Percentiles rank a stretch among this genome's conserved stretches.
Evolutionary conservation across 2,888 invertebrate genomes (phyloP).

Genomic region (Tetropium fuscum): DNA sequence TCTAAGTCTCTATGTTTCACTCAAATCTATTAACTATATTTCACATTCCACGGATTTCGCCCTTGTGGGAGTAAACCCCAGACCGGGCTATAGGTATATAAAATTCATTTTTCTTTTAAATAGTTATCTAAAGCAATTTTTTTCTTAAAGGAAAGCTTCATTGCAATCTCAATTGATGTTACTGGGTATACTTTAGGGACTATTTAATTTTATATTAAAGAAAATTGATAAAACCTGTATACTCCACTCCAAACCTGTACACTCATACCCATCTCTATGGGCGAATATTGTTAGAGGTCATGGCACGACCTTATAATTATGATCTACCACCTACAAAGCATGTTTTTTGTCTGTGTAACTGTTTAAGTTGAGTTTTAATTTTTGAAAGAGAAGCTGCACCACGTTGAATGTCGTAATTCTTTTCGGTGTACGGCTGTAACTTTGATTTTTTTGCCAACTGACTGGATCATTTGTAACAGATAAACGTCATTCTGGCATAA

Average conservation of each 20-base stretch:
- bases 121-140: too few species aligned
- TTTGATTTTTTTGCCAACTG: constrained; percentile 22
- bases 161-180: too few species aligned
- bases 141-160: too few species aligned
- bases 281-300: neutral
- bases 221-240: constrained; percentile 8
- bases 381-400: constrained; percentile 44
- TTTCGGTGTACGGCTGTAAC: constrained; percentile 38
- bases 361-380: constrained; percentile 35
- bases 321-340: constrained; percentile 42
- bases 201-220: too few species aligned
- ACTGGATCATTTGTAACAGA: neutral
- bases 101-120: too few species aligned
- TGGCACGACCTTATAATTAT: neutral
- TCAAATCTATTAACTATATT: too few species aligned
- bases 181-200: too few species aligned
- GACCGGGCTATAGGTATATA: too few species aligned
- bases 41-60: too few species aligned
- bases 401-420: constrained; percentile 44
- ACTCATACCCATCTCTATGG: neutral
- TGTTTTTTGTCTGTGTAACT: constrained; percentile 51
- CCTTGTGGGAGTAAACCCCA: too few species aligned
- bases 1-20: too few species aligned
- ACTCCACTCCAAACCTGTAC: too few species aligned
- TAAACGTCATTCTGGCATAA: constrained; percentile 1